These are phyloP conservation scores for Xylocopa sonorina DNA, from an alignment of 1,140 invertebrate genomes.

Conservation along the genomic window DNA sequence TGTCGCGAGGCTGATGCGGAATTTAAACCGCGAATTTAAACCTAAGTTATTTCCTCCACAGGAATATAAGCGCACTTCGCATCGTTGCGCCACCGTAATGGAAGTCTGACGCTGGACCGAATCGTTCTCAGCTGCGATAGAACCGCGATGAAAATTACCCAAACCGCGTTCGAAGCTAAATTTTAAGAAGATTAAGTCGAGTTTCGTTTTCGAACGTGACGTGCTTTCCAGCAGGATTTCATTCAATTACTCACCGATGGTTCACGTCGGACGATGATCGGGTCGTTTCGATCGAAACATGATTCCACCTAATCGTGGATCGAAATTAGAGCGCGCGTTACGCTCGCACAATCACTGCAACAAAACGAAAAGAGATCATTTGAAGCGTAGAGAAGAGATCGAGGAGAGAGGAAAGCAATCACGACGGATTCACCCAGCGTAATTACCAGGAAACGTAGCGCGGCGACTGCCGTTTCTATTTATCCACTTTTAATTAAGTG, in stretches of 20 bases:
- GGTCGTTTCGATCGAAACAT: background rate
- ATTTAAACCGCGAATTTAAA: conserved; percentile 18
- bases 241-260: conserved; percentile 21
- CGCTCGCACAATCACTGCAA: background rate
- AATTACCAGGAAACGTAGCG: background rate
- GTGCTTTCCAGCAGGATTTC: too few relatives aligned
- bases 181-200: too few relatives aligned
- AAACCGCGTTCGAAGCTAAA: background rate
- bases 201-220: too few relatives aligned
- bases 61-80: conserved; percentile 5
- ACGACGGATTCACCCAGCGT: background rate
- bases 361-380: background rate
- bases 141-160: background rate
- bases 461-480: background rate
- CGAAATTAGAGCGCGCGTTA: too few relatives aligned
- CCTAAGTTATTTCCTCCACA: conserved; percentile 11
- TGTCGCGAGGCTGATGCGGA: background rate
- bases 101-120: background rate
- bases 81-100: too few relatives aligned
- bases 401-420: background rate
- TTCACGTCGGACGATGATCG: background rate
- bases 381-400: too few relatives aligned
- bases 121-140: background rate
- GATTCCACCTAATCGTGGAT: too few relatives aligned
- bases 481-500: conserved; percentile 1